Conservation (phyloP, 2,113 vertebrate genomes). For the Tupaia tana region DNA sequence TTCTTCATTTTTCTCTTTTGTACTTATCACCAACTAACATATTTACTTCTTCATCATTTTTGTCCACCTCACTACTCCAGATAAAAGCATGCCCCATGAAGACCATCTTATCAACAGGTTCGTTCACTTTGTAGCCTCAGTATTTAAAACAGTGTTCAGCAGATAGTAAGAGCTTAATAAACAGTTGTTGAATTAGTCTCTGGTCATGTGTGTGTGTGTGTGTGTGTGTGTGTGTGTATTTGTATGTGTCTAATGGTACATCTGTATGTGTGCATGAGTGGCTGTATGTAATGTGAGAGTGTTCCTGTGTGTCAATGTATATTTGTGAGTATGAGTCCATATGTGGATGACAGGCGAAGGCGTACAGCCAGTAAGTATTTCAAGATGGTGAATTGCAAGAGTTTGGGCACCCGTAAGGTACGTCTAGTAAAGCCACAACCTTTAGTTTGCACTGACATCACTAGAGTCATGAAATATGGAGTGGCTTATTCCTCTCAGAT, state of each 20-base stretch:
- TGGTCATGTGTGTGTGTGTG: not conserved
- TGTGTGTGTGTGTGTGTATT: not conserved
- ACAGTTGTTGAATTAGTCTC: not conserved
- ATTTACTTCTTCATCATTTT: not conserved
- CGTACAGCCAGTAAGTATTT: not conserved
- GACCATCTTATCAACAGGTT: not conserved
- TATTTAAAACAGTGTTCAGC: not conserved
- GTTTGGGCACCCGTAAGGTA: not conserved
- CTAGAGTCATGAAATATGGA: conserved; percentile 69
- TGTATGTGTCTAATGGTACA: no score
- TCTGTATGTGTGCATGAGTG: not conserved
- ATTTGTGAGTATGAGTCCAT: not conserved
- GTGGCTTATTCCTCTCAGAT: not conserved
- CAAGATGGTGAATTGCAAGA: conserved; percentile 51
- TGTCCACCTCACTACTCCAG: no score
- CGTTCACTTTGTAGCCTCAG: no score
- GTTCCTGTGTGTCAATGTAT: not conserved
- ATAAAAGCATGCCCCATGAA: not conserved
- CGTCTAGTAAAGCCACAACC: conserved; percentile 78
- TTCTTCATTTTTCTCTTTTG: not conserved
- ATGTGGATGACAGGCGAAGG: not conserved
- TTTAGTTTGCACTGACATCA: conserved; percentile 62
- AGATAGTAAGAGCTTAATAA: not conserved
- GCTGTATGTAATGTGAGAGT: not conserved
- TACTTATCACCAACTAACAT: not conserved